Percentiles rank a stretch among this genome's conserved stretches.
Evolutionary conservation across 1,140 invertebrate genomes (phyloP).

Genomic region (Atopsyche davidsoni): DNA sequence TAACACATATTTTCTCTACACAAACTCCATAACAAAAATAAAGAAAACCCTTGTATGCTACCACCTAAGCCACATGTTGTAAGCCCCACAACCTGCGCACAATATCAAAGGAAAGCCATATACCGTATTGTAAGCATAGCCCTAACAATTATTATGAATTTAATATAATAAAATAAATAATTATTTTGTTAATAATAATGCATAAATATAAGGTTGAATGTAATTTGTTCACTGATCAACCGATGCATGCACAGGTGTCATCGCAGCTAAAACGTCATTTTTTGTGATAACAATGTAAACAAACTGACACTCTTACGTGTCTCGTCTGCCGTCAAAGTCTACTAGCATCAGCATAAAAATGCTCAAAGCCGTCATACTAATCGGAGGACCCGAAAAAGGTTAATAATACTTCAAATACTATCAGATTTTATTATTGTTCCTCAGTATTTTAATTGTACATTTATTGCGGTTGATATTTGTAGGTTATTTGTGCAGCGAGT

Average conservation of each 20-base stretch:
- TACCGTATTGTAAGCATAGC: too few species aligned
- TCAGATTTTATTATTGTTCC: constrained; percentile 30
- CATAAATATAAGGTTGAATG: neutral
- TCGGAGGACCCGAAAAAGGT: constrained; percentile 73
- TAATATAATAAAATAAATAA: neutral
- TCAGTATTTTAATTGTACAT: constrained; percentile 1
- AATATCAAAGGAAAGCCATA: too few species aligned
- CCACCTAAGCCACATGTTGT: too few species aligned
- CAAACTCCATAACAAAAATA: too few species aligned
- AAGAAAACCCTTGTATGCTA: too few species aligned
- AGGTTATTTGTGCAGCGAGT: neutral
- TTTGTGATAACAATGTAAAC: constrained; percentile 20
- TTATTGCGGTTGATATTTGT: neutral
- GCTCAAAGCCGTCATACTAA: constrained; percentile 71
- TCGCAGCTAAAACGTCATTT: neutral
- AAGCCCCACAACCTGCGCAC: too few species aligned
- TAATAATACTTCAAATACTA: constrained; percentile 32
- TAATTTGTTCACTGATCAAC: neutral
- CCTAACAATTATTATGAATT: too few species aligned
- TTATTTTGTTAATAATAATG: neutral
- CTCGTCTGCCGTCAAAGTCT: constrained; percentile 14
- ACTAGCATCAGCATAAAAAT: constrained; percentile 39
- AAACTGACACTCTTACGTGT: constrained; percentile 12
- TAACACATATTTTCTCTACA: too few species aligned
- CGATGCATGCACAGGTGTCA: neutral